These are phyloP conservation scores for Drosophila ambigua DNA, from an alignment of 1,140 invertebrate genomes.

Conservation along the genomic window DNA sequence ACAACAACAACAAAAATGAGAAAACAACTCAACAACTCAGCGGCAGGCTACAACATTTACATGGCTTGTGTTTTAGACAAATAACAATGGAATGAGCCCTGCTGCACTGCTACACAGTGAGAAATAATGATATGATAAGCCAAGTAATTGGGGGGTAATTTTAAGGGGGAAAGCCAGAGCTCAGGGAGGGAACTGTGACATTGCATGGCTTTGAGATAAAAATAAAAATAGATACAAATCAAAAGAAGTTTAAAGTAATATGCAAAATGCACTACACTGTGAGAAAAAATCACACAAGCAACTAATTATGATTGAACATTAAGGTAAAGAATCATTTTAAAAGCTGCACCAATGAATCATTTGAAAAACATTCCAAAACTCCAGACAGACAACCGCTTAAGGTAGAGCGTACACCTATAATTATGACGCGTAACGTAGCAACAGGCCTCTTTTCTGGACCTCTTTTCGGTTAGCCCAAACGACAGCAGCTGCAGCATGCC, in stretches of 20 bases:
- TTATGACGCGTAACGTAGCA: constrained; percentile 34
- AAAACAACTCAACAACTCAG: constrained; percentile 45
- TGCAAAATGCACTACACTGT: no score
- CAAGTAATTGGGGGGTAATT: no score
- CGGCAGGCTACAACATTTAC: constrained; percentile 32
- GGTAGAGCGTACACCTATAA: constrained; percentile 11
- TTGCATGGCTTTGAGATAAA: no score
- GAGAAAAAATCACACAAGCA: no score
- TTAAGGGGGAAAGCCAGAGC: no score
- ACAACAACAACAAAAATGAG: constrained; percentile 16
- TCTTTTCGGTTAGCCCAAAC: constrained; percentile 18
- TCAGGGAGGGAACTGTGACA: no score
- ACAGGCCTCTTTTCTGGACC: constrained; percentile 14
- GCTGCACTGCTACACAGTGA: constrained; percentile 21
- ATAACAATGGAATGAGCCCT: no score
- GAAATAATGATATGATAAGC: constrained; percentile 39
- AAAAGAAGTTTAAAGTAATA: no score
- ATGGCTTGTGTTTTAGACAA: constrained; percentile 24
- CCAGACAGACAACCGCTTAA: not conserved
- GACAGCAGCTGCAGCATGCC: constrained; percentile 42
- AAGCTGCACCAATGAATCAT: not conserved
- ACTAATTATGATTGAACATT: no score
- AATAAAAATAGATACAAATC: no score
- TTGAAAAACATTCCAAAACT: constrained; percentile 2
- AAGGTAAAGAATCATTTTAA: no score